Evolutionary conservation across 2,888 invertebrate species (phyloP).

Genomic region (Drosophila kanekoi): DNA sequence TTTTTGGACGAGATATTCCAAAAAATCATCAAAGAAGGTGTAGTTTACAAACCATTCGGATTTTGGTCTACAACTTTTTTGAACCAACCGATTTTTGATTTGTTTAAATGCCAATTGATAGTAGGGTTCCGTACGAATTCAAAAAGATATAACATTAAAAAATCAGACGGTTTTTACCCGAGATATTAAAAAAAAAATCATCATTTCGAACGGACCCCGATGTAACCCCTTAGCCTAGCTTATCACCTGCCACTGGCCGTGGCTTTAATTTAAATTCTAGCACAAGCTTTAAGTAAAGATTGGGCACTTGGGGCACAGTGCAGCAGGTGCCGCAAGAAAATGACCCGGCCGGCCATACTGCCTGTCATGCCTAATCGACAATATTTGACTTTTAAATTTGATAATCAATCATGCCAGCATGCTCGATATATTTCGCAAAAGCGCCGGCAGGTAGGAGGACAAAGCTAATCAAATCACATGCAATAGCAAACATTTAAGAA

Average conservation of each 20-base stretch:
- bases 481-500: slow-evolving; percentile 70
- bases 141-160: no score
- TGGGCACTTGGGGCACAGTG: slow-evolving; percentile 7
- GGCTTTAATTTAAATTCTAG: slow-evolving; percentile 53
- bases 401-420: slow-evolving; percentile 66
- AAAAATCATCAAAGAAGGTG: no score
- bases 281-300: slow-evolving; percentile 21
- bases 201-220: no score
- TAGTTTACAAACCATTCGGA: no score
- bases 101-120: no score
- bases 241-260: slow-evolving; percentile 17
- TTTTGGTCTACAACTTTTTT: no score
- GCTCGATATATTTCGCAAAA: slow-evolving; percentile 46
- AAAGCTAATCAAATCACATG: slow-evolving; percentile 74
- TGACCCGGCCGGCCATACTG: slow-evolving; percentile 37
- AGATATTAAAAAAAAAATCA: no score
- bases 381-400: slow-evolving; percentile 74
- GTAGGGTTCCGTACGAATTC: no score
- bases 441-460: slow-evolving; percentile 43
- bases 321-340: slow-evolving; percentile 24
- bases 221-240: no score
- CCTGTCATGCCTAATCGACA: slow-evolving; percentile 59
- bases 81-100: no score
- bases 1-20: no score
- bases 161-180: no score